These are phyloP conservation scores for Drosophila nr. medialis DNA, from an alignment of 2,888 invertebrate species.

Conservation along the genomic window DNA sequence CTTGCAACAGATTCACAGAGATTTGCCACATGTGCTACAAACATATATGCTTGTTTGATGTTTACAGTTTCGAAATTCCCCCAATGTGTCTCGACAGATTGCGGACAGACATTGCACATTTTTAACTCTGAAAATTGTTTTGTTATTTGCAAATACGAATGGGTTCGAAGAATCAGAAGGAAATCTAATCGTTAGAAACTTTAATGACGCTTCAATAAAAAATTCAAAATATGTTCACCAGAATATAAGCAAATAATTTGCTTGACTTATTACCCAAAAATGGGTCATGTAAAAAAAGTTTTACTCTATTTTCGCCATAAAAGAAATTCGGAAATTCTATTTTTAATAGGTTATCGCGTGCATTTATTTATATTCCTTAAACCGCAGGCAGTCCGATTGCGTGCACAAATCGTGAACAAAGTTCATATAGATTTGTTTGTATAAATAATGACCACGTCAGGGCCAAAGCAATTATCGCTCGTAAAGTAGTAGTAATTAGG, in stretches of 20 bases:
- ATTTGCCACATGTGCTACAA: conserved; percentile 13
- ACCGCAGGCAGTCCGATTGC: conserved; percentile 19
- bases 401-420: conserved; percentile 27
- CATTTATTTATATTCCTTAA: conserved; percentile 45
- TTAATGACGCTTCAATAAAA: not conserved
- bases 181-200: conserved; percentile 9
- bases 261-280: conserved; percentile 6
- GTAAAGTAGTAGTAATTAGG: conserved; percentile 13
- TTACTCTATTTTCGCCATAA: not conserved
- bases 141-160: conserved; percentile 1
- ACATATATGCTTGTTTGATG: not conserved
- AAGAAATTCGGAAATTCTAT: conserved; percentile 31
- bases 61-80: conserved; percentile 53
- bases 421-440: not conserved
- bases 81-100: conserved; percentile 13
- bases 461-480: conserved; percentile 6
- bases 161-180: not conserved
- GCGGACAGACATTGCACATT: conserved; percentile 28
- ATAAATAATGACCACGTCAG: conserved; percentile 17
- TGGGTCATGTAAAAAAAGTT: not conserved
- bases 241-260: conserved; percentile 9
- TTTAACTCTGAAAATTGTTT: conserved; percentile 3
- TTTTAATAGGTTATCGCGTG: conserved; percentile 41
- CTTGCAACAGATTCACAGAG: conserved; percentile 21
- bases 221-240: not conserved